These are phyloP conservation scores for Microcebus lehilahytsara DNA, from an alignment of 2,113 vertebrate genomes.

Conservation along the genomic window DNA sequence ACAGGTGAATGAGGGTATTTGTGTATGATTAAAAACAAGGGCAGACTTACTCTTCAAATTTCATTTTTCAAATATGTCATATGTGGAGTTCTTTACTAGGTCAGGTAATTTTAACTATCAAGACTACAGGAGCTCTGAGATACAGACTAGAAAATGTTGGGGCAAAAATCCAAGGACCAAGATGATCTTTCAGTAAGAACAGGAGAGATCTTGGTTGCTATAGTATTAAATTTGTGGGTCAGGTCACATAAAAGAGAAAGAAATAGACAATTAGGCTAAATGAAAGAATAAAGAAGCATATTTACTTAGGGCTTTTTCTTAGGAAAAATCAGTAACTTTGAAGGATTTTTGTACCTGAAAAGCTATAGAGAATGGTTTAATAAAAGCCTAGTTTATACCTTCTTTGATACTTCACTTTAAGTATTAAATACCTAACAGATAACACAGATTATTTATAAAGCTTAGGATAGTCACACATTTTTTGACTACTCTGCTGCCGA, in stretches of 20 bases:
- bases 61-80: neutral
- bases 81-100: neutral
- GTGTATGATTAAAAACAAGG: neutral
- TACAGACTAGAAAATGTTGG: neutral
- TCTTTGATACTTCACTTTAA: neutral
- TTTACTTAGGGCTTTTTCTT: neutral
- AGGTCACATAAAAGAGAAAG: neutral
- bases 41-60: neutral
- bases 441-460: neutral
- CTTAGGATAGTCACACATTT: neutral
- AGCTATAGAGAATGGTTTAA: neutral
- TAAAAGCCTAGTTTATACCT: neutral
- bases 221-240: neutral
- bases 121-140: neutral
- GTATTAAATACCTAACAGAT: neutral
- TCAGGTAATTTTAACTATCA: neutral
- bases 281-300: neutral
- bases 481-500: neutral
- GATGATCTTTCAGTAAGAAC: neutral
- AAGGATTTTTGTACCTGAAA: neutral
- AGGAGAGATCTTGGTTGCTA: neutral
- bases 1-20: conserved; percentile 85
- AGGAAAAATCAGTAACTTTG: neutral
- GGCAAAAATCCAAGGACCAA: neutral
- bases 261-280: neutral